Evolutionary conservation across 2,113 vertebrate genomes (phyloP).

Genomic region (Cololabis saira): DNA sequence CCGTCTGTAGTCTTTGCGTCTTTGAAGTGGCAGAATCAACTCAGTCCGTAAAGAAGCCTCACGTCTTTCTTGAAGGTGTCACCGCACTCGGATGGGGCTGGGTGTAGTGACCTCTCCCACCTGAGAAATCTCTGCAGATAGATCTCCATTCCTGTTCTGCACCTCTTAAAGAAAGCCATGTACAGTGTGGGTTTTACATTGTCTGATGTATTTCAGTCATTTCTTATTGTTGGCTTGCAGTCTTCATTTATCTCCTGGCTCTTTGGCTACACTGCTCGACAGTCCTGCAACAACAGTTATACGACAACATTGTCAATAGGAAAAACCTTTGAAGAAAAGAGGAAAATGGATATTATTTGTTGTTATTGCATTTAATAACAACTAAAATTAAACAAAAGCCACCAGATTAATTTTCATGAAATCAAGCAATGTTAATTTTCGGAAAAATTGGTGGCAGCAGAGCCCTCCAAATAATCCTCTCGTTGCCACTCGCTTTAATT

Average conservation of each 20-base stretch:
- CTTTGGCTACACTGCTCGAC: conserved; percentile 2
- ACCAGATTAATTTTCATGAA: too few relatives aligned
- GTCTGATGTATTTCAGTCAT: conserved; percentile 29
- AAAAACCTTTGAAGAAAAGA: not conserved
- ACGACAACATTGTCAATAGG: not conserved
- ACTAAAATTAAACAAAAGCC: too few relatives aligned
- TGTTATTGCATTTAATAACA: too few relatives aligned
- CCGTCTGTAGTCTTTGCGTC: conserved; percentile 43
- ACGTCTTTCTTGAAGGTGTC: conserved; percentile 45
- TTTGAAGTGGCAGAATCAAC: conserved; percentile 61
- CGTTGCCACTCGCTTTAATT: too few relatives aligned
- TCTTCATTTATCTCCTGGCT: conserved; percentile 28
- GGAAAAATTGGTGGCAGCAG: too few relatives aligned
- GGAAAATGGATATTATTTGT: too few relatives aligned
- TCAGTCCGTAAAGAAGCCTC: conserved; percentile 65
- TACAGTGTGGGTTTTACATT: conserved; percentile 27
- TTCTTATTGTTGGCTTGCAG: not conserved
- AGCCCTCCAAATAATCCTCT: too few relatives aligned
- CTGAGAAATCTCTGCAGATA: conserved; percentile 64
- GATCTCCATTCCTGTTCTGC: conserved; percentile 60
- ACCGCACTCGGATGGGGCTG: conserved; percentile 36
- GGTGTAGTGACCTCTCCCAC: conserved; percentile 58
- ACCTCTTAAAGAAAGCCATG: conserved; percentile 46
- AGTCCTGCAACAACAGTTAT: conserved; percentile 30
- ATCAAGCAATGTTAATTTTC: too few relatives aligned